Conservation (phyloP, 2,113 vertebrate genomes). For the Saguinus imperator region DNA sequence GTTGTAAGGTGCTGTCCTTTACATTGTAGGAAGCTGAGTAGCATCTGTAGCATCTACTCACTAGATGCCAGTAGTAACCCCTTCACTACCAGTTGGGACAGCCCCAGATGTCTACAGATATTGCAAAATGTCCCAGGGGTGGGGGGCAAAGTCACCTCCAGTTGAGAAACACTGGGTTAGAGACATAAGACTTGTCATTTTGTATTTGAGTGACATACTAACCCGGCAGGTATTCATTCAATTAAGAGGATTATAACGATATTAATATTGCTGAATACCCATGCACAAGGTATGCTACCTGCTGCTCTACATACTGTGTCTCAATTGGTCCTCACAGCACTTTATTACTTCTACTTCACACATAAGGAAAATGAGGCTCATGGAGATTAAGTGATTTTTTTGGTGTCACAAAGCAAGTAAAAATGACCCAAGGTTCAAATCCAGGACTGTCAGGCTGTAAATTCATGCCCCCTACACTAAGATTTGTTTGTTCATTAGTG, state of each 20-base stretch:
- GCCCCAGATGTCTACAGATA: not conserved
- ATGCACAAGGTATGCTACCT: not conserved
- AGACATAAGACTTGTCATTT: not conserved
- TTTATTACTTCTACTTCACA: slow-evolving; percentile 34
- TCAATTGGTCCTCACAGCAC: not conserved
- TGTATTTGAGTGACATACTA: slow-evolving; percentile 24
- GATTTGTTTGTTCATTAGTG: slow-evolving; percentile 9
- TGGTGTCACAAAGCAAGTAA: slow-evolving; percentile 4
- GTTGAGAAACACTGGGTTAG: not conserved
- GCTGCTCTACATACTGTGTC: not conserved
- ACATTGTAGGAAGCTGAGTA: not conserved
- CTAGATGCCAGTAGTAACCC: not conserved
- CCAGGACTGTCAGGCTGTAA: not conserved
- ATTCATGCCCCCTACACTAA: not conserved
- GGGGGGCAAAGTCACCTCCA: not conserved
- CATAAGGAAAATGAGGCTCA: not conserved
- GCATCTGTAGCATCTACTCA: not conserved
- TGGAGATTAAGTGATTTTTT: not conserved
- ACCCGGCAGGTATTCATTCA: not conserved
- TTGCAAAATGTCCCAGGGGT: not conserved
- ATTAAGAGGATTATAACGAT: slow-evolving; percentile 23
- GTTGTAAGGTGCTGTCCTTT: not conserved
- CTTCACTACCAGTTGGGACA: not conserved
- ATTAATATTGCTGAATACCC: not conserved
- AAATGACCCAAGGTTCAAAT: not conserved